Percentiles rank a stretch among this genome's conserved stretches.
phyloP scores from a whole-genome alignment of 2,888 invertebrate genomes.

The Pyrocoelia pectoralis region DNA sequence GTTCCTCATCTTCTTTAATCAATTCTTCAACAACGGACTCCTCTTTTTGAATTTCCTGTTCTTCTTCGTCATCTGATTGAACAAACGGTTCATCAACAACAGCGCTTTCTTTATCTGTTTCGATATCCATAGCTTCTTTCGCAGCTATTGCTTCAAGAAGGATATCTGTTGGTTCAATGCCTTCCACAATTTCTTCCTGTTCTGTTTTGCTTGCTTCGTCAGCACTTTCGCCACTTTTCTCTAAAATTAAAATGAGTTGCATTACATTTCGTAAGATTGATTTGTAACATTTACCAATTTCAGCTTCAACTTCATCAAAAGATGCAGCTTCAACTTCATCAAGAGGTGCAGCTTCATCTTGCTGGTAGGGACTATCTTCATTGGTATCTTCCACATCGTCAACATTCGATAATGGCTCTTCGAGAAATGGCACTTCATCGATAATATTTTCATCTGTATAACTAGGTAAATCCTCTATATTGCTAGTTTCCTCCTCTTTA shows the following conservation, averaged over 20 bases:
- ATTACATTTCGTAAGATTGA: background rate
- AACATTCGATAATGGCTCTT: background rate
- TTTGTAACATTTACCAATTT: constrained; percentile 18
- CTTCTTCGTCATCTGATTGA: no score
- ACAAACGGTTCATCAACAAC: constrained; percentile 36
- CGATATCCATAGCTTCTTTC: constrained; percentile 1
- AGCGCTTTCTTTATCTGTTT: constrained; percentile 11
- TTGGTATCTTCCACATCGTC: constrained; percentile 10
- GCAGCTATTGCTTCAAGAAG: background rate
- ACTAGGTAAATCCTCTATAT: background rate
- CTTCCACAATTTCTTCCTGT: background rate
- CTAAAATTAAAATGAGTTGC: background rate
- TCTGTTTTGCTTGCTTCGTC: constrained; percentile 30
- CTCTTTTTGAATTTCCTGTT: constrained; percentile 18
- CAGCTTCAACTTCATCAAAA: constrained; percentile 26
- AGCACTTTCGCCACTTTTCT: constrained; percentile 27
- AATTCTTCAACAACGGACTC: constrained; percentile 40
- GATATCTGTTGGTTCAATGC: background rate
- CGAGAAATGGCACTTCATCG: background rate
- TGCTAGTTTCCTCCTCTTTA: constrained; percentile 38
- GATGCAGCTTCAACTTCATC: constrained; percentile 30
- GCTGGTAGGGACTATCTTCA: constrained; percentile 30
- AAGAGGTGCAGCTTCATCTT: constrained; percentile 25
- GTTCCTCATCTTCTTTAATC: constrained; percentile 60
- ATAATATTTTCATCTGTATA: background rate